These are phyloP conservation scores for Scyliorhinus canicula DNA, from an alignment of 2,797 vertebrate species.

Conservation along the genomic window DNA sequence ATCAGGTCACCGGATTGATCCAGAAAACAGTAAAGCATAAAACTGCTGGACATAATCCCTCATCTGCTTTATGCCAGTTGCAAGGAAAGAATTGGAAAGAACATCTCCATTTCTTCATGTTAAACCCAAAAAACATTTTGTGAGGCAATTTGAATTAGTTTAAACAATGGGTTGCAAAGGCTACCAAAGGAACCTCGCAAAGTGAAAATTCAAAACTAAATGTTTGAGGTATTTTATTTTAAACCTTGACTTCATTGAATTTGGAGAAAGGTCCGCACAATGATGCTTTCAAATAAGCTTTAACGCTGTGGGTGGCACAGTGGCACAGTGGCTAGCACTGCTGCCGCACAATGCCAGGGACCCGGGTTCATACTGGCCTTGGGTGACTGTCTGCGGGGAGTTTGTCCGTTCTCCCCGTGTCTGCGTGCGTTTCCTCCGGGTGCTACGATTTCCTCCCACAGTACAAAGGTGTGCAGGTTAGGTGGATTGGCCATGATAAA, in stretches of 20 bases:
- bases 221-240: not conserved
- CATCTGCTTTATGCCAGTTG: not conserved
- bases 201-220: not conserved
- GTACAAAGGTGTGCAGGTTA: no score
- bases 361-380: no score
- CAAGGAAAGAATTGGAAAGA: not conserved
- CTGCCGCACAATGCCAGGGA: no score
- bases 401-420: no score
- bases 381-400: no score
- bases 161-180: not conserved
- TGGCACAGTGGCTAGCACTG: no score
- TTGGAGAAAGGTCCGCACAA: not conserved
- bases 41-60: not conserved
- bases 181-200: no score
- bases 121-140: not conserved
- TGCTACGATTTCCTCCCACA: no score
- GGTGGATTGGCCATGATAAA: no score
- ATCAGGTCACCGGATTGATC: no score
- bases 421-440: no score
- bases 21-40: not conserved
- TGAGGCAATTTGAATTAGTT: not conserved
- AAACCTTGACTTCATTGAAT: not conserved
- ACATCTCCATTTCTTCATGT: not conserved
- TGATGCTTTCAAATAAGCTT: conserved; percentile 1
- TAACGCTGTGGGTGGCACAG: no score